Conservation (phyloP, 2,797 vertebrate genomes). For the Enteromius mattozi region DNA sequence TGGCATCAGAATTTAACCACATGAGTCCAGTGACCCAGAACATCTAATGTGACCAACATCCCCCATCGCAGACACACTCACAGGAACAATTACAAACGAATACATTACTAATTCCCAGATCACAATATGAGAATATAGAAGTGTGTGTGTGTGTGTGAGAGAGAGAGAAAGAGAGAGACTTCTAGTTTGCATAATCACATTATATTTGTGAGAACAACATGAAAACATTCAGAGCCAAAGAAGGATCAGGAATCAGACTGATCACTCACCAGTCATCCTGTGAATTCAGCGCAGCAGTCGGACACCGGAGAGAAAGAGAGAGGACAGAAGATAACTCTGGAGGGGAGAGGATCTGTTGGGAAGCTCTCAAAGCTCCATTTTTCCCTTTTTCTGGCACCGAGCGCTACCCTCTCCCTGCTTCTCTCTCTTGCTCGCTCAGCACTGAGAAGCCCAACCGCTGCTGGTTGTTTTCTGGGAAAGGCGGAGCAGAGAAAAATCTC, state of each 20-base stretch:
- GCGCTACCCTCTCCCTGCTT: conserved; percentile 27
- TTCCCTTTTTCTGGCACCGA: conserved; percentile 3
- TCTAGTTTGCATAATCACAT: not conserved
- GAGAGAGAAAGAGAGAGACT: not conserved
- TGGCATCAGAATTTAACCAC: conserved; percentile 42
- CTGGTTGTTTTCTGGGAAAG: conserved; percentile 43
- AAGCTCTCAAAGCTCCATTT: conserved; percentile 52
- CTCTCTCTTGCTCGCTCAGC: conserved; percentile 42
- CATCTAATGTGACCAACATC: conserved; percentile 28
- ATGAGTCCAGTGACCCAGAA: conserved; percentile 42
- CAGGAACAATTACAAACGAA: conserved; percentile 3
- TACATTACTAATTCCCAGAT: not conserved
- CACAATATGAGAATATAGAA: not conserved
- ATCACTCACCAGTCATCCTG: conserved; percentile 60
- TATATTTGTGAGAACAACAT: conserved; percentile 14
- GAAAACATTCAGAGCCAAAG: conserved; percentile 18
- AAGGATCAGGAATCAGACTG: not conserved
- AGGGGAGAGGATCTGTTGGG: conserved; percentile 32
- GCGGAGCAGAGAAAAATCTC: conserved; percentile 9
- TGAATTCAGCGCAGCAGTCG: conserved; percentile 30
- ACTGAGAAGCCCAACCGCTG: conserved; percentile 24
- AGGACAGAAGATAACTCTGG: conserved; percentile 27
- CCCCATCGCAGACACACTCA: conserved; percentile 6
- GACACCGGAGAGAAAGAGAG: conserved; percentile 26
- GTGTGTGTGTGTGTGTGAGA: not conserved